Base-by-base conservation (phyloP, 2,113 vertebrate genomes). In the Melanotaenia duboulayi region DNA sequence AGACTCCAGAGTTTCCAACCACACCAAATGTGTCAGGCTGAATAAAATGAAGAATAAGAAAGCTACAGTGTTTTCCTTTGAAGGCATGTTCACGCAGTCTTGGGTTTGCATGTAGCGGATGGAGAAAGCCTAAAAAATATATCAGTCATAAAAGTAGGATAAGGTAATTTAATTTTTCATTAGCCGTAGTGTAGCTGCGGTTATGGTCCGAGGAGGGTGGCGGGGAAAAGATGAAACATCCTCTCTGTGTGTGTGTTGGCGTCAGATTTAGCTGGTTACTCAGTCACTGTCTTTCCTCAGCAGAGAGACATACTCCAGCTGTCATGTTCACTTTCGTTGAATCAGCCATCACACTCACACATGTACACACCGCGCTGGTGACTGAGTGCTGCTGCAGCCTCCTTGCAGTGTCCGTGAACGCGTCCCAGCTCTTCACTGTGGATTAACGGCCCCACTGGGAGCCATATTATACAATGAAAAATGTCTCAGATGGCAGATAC, bases 361-460 rank as follows among this genome's bases (percentile, higher is more conserved):
- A 0, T 11, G 19, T 24, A 19, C 24, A 23, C 54, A 19, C 39
- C 1, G 10, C 39, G 2, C 39, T 40, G 28, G 46, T 64, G 63
- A 24, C 48, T 51, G 46, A 52, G 32, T 51, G 49, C 19, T 54
- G 63, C 19, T 54, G 3, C 49, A 65, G 20, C 1, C 63, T 65
- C 63, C 0, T 52, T 2, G 0, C 25, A 55, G 44, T 14, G 11
- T 59, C 61, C n/a, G 1, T 35, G 61, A 74, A 44, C 37, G 16
- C 24, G 5, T 32, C 32, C 52, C 1, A 0, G 54, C 0, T 12
- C 61, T 42, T 59, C 7, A 59, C 11, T 5, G 59, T 71, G 74
- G 0, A 78, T 83, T 44, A 75, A 50, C 8, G 11, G 61, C 70
- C 61, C n/a, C 62, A 46, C 63, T 56, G 52, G 56, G 16, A 37